Evolutionary conservation across 1,140 invertebrate genomes (phyloP).

Genomic region (Drosophila ironensis): DNA sequence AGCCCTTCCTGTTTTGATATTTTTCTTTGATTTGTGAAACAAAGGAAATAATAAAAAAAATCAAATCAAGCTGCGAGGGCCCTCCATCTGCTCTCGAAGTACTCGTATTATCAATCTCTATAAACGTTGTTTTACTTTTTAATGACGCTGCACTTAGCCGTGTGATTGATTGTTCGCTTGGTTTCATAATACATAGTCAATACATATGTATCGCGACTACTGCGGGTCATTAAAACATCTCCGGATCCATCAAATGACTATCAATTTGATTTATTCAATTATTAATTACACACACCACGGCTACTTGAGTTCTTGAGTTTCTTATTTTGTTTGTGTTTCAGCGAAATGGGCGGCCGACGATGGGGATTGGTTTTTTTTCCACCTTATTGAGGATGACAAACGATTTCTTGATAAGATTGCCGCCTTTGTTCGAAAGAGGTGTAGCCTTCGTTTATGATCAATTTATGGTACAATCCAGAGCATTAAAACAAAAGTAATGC

Average conservation of each 20-base stretch:
- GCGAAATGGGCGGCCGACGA: not conserved
- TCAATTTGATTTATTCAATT: constrained; percentile 55
- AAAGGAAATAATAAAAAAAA: not conserved
- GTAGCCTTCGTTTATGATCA: constrained; percentile 33
- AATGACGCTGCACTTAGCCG: constrained; percentile 40
- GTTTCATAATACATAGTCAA: constrained; percentile 22
- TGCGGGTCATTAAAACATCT: constrained; percentile 30
- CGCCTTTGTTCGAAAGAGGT: constrained; percentile 6
- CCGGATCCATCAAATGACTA: constrained; percentile 15
- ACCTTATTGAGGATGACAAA: constrained; percentile 12
- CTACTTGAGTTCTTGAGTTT: constrained; percentile 7
- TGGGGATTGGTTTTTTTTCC: not conserved
- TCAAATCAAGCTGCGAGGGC: constrained; percentile 3
- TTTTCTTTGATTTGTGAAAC: too few species aligned
- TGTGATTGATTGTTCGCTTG: constrained; percentile 57
- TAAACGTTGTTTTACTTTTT: constrained; percentile 43
- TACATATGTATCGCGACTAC: not conserved
- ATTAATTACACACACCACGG: constrained; percentile 19
- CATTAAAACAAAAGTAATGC: constrained; percentile 5
- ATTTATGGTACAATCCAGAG: constrained; percentile 21
- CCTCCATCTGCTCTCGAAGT: constrained; percentile 7
- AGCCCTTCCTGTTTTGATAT: too few species aligned
- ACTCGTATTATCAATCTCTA: constrained; percentile 49
- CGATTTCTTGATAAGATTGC: constrained; percentile 50
- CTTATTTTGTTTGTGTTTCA: constrained; percentile 10